Evolutionary conservation across 2,888 invertebrate genomes (phyloP).

Genomic region (Venusia cambrica): DNA sequence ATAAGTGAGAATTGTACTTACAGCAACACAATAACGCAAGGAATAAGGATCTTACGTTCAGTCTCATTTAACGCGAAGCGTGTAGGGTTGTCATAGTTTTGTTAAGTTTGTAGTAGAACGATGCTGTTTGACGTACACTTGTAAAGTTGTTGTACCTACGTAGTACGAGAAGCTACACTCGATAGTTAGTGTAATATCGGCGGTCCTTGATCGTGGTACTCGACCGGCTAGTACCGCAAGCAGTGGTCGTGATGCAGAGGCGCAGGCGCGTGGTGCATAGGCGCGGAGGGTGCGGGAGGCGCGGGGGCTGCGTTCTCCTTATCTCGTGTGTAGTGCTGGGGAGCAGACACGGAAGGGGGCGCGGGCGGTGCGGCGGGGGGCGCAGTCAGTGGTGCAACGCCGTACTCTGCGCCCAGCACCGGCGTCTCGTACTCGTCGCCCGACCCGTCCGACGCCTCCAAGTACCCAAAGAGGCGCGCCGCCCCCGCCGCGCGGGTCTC

Average conservation of each 20-base stretch:
- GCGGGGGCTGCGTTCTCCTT: constrained; percentile 70
- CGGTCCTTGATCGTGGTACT: constrained; percentile 13
- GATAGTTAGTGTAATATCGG: too few species aligned
- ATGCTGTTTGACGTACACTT: too few species aligned
- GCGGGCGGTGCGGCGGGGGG: constrained; percentile 22
- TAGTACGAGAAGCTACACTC: too few species aligned
- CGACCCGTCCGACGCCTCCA: constrained; percentile 87
- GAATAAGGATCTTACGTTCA: too few species aligned
- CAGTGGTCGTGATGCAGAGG: constrained; percentile 72
- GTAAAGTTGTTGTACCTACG: too few species aligned
- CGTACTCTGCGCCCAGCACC: constrained; percentile 37
- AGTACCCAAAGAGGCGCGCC: constrained; percentile 86
- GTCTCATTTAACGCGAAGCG: too few species aligned
- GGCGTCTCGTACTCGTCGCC: constrained; percentile 75
- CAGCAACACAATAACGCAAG: too few species aligned
- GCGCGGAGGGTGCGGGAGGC: constrained; percentile 63
- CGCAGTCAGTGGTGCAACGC: constrained; percentile 24
- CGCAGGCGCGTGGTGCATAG: constrained; percentile 60
- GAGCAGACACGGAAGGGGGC: too few species aligned
- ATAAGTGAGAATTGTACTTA: too few species aligned
- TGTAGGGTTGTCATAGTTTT: too few species aligned
- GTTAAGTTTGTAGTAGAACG: too few species aligned
- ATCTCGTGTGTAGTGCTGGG: constrained; percentile 62
- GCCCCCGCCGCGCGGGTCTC: constrained; percentile 73
- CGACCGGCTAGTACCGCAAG: constrained; percentile 57